Evolutionary conservation across 2,888 invertebrate genomes (phyloP).

Genomic region (Cantharis rufa): DNA sequence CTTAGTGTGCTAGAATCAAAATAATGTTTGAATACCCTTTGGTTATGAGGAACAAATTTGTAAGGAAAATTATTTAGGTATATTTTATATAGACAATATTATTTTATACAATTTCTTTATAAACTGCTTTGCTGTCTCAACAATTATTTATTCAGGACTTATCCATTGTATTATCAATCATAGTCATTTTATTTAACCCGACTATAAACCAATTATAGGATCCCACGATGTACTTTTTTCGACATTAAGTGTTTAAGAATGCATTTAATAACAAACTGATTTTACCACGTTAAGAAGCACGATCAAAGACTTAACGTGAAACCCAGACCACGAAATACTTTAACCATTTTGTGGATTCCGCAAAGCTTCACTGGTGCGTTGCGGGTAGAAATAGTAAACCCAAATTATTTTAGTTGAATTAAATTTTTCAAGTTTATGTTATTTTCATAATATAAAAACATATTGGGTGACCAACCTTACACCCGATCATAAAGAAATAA

Average conservation of each 20-base stretch:
- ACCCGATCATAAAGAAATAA: no score
- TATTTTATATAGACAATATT: neutral
- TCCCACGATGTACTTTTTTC: neutral
- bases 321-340: no score
- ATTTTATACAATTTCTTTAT: neutral
- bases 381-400: no score
- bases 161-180: neutral
- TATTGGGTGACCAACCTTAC: no score
- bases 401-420: no score
- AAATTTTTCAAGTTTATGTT: no score
- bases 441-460: no score
- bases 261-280: neutral
- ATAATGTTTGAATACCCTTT: neutral
- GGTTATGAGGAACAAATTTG: neutral
- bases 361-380: no score
- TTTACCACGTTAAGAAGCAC: no score
- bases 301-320: no score
- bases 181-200: neutral
- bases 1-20: neutral
- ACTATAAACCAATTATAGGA: neutral
- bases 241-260: neutral
- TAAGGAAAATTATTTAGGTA: neutral
- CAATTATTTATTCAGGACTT: neutral
- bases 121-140: neutral
- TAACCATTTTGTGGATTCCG: no score